phyloP scores from a whole-genome alignment of 2,797 vertebrate genomes.

The Enteromius anoplus region DNA sequence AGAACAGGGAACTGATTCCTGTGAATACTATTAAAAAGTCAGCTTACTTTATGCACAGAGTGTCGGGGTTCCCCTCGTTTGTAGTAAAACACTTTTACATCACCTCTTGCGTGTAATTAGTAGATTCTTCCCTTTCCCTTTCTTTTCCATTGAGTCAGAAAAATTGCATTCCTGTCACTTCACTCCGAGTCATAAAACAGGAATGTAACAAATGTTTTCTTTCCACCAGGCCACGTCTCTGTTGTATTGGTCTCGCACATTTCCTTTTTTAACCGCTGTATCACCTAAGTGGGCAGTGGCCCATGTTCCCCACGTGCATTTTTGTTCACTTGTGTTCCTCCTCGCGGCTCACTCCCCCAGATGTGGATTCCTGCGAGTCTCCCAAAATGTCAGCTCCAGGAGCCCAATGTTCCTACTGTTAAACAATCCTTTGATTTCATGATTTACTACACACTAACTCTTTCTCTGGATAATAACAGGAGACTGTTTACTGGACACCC shows the following conservation, averaged over 20 bases:
- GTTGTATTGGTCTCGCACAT: slow-evolving; percentile 3
- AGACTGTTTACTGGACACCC: slow-evolving; percentile 91
- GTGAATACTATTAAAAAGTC: neutral
- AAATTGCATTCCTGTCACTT: neutral
- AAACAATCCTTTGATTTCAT: slow-evolving; percentile 49
- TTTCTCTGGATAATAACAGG: slow-evolving; percentile 73
- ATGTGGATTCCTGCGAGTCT: slow-evolving; percentile 64
- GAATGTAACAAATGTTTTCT: slow-evolving; percentile 29
- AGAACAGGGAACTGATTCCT: neutral
- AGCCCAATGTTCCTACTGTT: slow-evolving; percentile 54
- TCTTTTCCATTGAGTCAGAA: slow-evolving; percentile 1
- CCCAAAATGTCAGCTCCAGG: slow-evolving; percentile 56
- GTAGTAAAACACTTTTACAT: slow-evolving; percentile 13
- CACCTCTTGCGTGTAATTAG: slow-evolving; percentile 1
- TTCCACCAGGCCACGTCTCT: slow-evolving; percentile 16
- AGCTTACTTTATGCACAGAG: neutral
- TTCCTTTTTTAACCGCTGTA: slow-evolving; percentile 36
- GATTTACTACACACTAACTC: slow-evolving; percentile 55
- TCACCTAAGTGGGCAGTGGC: slow-evolving; percentile 39
- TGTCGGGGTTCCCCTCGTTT: neutral
- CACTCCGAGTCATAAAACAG: neutral
- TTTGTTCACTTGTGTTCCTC: slow-evolving; percentile 44
- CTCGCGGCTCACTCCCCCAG: slow-evolving; percentile 56
- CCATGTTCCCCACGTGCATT: slow-evolving; percentile 43
- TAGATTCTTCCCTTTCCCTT: neutral